phyloP scores from a whole-genome alignment of 2,888 invertebrate genomes.

The Aphodius granarius region DNA sequence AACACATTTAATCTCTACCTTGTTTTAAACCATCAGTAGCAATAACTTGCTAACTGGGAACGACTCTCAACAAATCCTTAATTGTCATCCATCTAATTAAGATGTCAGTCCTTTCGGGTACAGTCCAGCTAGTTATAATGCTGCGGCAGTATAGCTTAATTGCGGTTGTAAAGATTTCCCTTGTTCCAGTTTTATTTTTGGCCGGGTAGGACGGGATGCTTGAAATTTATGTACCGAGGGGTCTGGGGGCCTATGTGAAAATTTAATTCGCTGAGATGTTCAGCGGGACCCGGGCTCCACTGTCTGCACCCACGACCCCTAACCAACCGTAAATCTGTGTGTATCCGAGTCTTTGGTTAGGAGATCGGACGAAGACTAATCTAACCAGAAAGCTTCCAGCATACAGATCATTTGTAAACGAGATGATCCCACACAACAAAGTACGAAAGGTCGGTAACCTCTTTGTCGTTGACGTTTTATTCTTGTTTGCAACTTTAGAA shows the following conservation, averaged over 20 bases:
- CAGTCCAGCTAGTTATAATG: not conserved
- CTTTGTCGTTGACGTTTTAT: too few species aligned
- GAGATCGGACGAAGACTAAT: not conserved
- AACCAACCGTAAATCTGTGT: not conserved
- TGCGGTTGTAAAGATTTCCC: not conserved
- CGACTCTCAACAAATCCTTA: too few species aligned
- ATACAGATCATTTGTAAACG: not conserved
- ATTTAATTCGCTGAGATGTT: not conserved
- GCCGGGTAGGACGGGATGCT: not conserved
- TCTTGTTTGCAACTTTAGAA: too few species aligned
- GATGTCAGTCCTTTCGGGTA: not conserved
- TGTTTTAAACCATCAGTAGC: too few species aligned
- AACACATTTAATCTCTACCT: too few species aligned
- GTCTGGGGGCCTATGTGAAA: not conserved
- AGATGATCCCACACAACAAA: not conserved
- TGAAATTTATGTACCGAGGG: not conserved
- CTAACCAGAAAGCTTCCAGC: not conserved
- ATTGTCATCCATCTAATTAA: not conserved
- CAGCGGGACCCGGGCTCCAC: not conserved
- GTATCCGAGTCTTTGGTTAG: not conserved
- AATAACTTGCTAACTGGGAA: too few species aligned
- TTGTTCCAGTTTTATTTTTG: not conserved
- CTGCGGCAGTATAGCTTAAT: not conserved
- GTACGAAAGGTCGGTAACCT: too few species aligned
- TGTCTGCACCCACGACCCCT: not conserved